Conservation (phyloP, 1,140 invertebrate species). For the Drosophila truncata region DNA sequence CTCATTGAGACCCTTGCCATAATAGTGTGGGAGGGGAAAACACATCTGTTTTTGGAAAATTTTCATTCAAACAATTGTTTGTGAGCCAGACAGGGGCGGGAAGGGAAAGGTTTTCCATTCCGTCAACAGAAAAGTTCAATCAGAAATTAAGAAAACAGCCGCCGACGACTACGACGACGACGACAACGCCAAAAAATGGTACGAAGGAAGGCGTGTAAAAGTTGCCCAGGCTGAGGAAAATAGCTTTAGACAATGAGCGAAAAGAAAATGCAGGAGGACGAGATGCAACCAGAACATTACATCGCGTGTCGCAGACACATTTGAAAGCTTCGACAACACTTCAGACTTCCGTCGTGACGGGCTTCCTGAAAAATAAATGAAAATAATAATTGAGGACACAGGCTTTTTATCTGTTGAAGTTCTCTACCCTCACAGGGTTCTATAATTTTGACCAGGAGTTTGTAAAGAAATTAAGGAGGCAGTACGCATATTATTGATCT, state of each 20-base stretch:
- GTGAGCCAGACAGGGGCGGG: slow-evolving; percentile 47
- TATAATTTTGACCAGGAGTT: neutral
- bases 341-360: slow-evolving; percentile 68
- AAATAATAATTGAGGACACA: slow-evolving; percentile 54
- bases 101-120: slow-evolving; percentile 55
- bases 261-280: slow-evolving; percentile 24
- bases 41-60: slow-evolving; percentile 77
- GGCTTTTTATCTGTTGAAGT: slow-evolving; percentile 21
- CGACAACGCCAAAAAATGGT: slow-evolving; percentile 64
- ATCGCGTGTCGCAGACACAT: slow-evolving; percentile 79
- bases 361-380: slow-evolving; percentile 35
- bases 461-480: neutral
- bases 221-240: slow-evolving; percentile 53
- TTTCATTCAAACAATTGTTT: slow-evolving; percentile 72
- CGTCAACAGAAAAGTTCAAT: slow-evolving; percentile 83
- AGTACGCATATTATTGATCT: neutral
- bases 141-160: slow-evolving; percentile 83
- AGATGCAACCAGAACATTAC: slow-evolving; percentile 55
- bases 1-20: slow-evolving; percentile 59
- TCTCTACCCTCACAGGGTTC: neutral
- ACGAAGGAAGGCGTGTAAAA: slow-evolving; percentile 60
- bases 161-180: slow-evolving; percentile 39
- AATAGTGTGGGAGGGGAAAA: slow-evolving; percentile 29
- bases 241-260: slow-evolving; percentile 66
- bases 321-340: slow-evolving; percentile 77